A percentile compares a stretch with the other conserved stretches of the same genome.
Conservation (phyloP, 2,113 vertebrate species). For the Cephalopholis sonnerati region DNA sequence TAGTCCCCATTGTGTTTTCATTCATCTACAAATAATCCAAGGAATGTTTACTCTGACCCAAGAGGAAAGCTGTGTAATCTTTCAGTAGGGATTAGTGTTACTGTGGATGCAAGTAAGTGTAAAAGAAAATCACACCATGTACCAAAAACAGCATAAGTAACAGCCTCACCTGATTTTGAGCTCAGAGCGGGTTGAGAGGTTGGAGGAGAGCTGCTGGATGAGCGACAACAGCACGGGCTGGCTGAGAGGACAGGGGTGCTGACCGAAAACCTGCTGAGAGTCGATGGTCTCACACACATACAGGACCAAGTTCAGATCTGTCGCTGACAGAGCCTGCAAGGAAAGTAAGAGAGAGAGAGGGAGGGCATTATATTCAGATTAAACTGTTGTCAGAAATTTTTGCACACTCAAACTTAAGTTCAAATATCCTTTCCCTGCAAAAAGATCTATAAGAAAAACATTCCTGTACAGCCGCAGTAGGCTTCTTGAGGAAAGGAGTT, state of each 20-base stretch:
- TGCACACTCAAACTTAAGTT: neutral
- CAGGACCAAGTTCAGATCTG: conserved; percentile 96
- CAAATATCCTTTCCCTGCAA: neutral
- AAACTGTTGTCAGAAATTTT: neutral
- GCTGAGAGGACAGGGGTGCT: conserved; percentile 92
- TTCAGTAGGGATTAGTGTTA: neutral
- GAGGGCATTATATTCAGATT: neutral
- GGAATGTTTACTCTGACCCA: neutral
- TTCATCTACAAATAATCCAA: too few species aligned
- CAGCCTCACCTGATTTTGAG: conserved; percentile 93
- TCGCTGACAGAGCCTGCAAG: conserved; percentile 93
- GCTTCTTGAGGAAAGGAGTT: neutral
- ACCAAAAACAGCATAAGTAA: too few species aligned
- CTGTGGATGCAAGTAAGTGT: neutral
- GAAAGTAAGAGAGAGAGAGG: neutral
- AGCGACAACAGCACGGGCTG: conserved; percentile 98
- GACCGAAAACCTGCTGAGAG: conserved; percentile 95
- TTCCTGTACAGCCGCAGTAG: neutral
- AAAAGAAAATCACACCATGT: neutral
- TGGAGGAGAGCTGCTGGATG: conserved; percentile 98
- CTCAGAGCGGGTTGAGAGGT: conserved; percentile 92
- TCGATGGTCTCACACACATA: conserved; percentile 98
- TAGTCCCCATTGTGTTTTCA: too few species aligned
- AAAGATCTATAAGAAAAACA: neutral
- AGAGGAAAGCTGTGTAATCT: neutral